Evolutionary conservation across 2,888 invertebrate genomes (phyloP).

Genomic region (Therioaphis trifolii): DNA sequence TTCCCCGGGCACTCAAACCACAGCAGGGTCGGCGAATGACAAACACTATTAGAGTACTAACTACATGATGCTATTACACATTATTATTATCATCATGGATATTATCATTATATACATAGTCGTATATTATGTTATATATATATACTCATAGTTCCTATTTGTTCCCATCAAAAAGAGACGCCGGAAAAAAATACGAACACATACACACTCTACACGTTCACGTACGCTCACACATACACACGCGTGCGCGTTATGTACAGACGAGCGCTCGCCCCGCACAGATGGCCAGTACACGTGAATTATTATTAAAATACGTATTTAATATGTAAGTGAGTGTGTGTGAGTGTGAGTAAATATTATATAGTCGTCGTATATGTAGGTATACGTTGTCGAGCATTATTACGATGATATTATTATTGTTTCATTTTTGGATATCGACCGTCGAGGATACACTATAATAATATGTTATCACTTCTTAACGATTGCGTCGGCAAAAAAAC

Average conservation of each 20-base stretch:
- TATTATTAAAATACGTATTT: not conserved
- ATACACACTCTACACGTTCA: not conserved
- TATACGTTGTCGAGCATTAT: conserved; percentile 13
- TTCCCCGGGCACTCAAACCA: conserved; percentile 61
- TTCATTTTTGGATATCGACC: conserved; percentile 2
- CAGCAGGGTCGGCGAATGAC: conserved; percentile 61
- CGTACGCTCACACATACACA: not conserved
- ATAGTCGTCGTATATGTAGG: not conserved
- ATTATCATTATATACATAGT: conserved; percentile 41
- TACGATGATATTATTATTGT: conserved; percentile 16
- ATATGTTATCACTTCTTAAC: not conserved
- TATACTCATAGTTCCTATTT: conserved; percentile 59
- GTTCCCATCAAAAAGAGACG: conserved; percentile 42
- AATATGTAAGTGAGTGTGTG: not conserved
- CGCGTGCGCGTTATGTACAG: not conserved
- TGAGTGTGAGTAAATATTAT: too few relatives aligned
- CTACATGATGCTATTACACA: not conserved
- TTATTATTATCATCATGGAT: conserved; percentile 27
- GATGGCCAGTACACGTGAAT: conserved; percentile 24
- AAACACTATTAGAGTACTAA: conserved; percentile 2
- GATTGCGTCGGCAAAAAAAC: not conserved
- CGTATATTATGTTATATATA: conserved; percentile 20
- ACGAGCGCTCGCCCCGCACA: not conserved
- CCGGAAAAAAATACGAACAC: conserved; percentile 1
- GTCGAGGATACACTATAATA: not conserved